Evolutionary conservation across 1,140 invertebrate species (phyloP).

Genomic region (Drosophila pectinifera): DNA sequence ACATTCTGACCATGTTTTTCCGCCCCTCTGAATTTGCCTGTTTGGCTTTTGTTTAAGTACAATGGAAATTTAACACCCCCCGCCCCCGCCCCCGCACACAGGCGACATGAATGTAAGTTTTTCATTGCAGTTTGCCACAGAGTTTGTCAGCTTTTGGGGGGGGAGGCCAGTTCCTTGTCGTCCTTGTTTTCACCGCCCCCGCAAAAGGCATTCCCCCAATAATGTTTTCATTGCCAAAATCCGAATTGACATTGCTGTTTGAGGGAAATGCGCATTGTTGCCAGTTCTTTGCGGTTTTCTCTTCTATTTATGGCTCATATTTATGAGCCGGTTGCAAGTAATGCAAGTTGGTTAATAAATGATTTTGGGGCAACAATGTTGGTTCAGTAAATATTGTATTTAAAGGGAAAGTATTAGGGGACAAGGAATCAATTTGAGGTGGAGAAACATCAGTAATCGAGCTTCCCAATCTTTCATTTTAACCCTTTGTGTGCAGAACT

Average conservation of each 20-base stretch:
- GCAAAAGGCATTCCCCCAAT: constrained; percentile 12
- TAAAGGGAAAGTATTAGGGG: background rate
- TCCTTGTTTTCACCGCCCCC: constrained; percentile 31
- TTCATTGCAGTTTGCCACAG: constrained; percentile 60
- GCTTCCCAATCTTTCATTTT: no score
- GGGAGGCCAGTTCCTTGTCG: constrained; percentile 58
- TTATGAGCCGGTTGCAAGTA: background rate
- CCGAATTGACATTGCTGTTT: constrained; percentile 62
- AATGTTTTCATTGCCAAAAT: constrained; percentile 65
- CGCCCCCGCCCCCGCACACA: background rate
- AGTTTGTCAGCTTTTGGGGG: constrained; percentile 39
- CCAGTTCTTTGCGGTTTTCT: background rate
- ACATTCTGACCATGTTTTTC: constrained; percentile 30
- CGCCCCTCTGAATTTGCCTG: constrained; percentile 11
- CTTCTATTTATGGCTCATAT: background rate
- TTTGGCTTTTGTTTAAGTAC: constrained; percentile 66
- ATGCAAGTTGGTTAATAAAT: background rate
- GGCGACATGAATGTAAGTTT: constrained; percentile 52
- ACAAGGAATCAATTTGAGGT: background rate
- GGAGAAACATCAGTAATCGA: no score
- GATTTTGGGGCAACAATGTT: background rate
- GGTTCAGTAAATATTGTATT: no score
- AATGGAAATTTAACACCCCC: constrained; percentile 38
- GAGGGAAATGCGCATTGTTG: constrained; percentile 8
- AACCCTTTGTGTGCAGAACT: no score